Evolutionary conservation across 2,113 vertebrate genomes (phyloP), one percentile per base, ranked within the genome.

Genomic region (Neogobius melanostomus): DNA sequence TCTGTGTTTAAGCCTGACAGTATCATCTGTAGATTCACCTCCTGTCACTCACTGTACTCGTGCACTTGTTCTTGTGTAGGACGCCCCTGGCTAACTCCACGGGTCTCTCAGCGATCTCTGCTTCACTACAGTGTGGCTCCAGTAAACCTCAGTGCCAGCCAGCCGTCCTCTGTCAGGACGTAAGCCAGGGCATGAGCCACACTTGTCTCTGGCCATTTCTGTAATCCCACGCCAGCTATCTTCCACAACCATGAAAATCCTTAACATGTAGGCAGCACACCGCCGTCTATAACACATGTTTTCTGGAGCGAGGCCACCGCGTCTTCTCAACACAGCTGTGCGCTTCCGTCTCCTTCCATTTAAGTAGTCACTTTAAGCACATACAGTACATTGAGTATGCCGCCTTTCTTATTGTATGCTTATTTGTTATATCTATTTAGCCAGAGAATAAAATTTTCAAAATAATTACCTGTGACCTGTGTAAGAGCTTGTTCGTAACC

Each of bases 201-300:
- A 65, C 82, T 84, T 83, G 51, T 69, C 54, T 64, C 72, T 46
- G 72, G 69, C 68, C 68, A 83, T 71, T 52, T 8, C 57, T 11
- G 75, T 85, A 88, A 89, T 88, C 84, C 82, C 69, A 70, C 50
- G 67, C 73, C 51, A 69, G 82, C 48, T 79, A 66, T 80, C 71
- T 71, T 81, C 78, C 75, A 43, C 54, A 46, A 67, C 76, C 70
- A 50, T 69, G 63, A 63, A 66, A 81, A 75, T 72, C 68, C 69
- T 65, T 17, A 45, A 28, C 43, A 46, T 70, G 52, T 53, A 48
- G 12, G 14, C 42, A 61, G 57, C n/a, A 66, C 53, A 62, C 68
- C 73, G n/a, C 54, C 65, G 62, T 60, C 63, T 21, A 21, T 7
- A 62, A 72, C 61, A 68, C 74, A 65, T 36, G 28, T 36, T 66